These are phyloP conservation scores for Heliconius erato DNA, from an alignment of 2,888 invertebrate genomes.

Conservation along the genomic window DNA sequence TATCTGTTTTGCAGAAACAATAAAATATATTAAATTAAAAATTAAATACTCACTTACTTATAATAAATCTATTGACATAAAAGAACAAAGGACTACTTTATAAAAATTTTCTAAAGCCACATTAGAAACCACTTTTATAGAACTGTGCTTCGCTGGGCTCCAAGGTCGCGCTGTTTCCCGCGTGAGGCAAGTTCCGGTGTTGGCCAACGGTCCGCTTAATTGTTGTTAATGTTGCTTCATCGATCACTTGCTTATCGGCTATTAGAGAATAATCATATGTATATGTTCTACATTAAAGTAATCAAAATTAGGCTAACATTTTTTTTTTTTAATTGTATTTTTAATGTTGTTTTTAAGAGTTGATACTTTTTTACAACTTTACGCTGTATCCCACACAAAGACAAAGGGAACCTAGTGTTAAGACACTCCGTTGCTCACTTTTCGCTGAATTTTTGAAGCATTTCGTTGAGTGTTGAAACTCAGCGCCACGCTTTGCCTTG, in stretches of 20 bases:
- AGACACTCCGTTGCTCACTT: too few relatives aligned
- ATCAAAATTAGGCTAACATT: neutral
- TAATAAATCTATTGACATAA: neutral
- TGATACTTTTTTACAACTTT: too few relatives aligned
- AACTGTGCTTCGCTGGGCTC: conserved; percentile 59
- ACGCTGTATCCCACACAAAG: too few relatives aligned
- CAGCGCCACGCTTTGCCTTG: too few relatives aligned
- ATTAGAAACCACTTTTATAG: conserved; percentile 60
- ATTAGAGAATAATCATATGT: conserved; percentile 36
- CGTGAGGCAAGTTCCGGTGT: conserved; percentile 79
- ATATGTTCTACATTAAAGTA: conserved; percentile 14
- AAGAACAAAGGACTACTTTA: conserved; percentile 27
- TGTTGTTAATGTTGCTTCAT: conserved; percentile 64
- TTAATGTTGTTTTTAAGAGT: too few relatives aligned
- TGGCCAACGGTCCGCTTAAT: conserved; percentile 74
- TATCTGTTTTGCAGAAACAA: neutral
- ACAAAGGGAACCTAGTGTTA: too few relatives aligned
- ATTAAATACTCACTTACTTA: neutral
- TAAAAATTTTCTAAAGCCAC: conserved; percentile 43
- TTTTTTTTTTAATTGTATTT: neutral
- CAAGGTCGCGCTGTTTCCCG: conserved; percentile 78
- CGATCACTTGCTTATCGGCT: conserved; percentile 53
- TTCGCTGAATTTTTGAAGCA: too few relatives aligned
- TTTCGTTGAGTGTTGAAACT: too few relatives aligned
- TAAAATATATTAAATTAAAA: neutral